phyloP scores from a whole-genome alignment of 2,113 vertebrate species.

The Prochilodus magdalenae region DNA sequence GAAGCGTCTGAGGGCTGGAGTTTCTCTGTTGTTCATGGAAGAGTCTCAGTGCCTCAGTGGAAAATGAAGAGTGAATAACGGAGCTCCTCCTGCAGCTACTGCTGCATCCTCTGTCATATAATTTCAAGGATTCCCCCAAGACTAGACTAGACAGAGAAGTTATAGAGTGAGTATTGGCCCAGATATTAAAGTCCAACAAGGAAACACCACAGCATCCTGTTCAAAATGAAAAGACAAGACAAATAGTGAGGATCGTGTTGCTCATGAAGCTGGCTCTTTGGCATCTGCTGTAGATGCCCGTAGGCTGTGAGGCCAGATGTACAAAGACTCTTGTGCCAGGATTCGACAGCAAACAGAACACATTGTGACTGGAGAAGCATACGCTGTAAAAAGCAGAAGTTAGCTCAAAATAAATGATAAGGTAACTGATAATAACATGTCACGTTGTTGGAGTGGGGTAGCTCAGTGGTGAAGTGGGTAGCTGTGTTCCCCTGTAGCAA shows the following conservation, averaged over 20 bases:
- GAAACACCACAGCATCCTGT: background rate
- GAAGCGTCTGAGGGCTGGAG: slow-evolving; percentile 28
- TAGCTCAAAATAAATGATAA: too few species aligned
- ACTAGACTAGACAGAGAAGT: slow-evolving; percentile 11
- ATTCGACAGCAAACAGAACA: background rate
- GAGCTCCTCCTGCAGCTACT: slow-evolving; percentile 10
- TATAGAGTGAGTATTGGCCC: background rate
- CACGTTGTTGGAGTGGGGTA: too few species aligned
- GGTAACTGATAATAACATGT: too few species aligned
- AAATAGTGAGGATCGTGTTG: background rate
- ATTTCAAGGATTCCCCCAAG: slow-evolving; percentile 26
- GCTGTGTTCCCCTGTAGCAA: too few species aligned
- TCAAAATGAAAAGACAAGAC: slow-evolving; percentile 35
- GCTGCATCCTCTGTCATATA: slow-evolving; percentile 13
- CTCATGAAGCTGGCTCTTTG: background rate
- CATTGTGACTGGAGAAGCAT: background rate
- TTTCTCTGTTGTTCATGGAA: slow-evolving; percentile 35
- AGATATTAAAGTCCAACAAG: slow-evolving; percentile 41
- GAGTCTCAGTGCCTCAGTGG: slow-evolving; percentile 38
- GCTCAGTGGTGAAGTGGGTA: too few species aligned
- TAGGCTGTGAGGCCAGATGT: background rate
- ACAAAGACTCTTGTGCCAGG: background rate
- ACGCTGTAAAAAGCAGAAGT: background rate
- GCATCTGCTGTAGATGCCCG: background rate
- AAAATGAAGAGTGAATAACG: slow-evolving; percentile 32